These are phyloP conservation scores for zebrafish (Danio rerio) DNA, from an alignment of 2,113 vertebrate genomes.

Conservation along the genomic window DNA sequence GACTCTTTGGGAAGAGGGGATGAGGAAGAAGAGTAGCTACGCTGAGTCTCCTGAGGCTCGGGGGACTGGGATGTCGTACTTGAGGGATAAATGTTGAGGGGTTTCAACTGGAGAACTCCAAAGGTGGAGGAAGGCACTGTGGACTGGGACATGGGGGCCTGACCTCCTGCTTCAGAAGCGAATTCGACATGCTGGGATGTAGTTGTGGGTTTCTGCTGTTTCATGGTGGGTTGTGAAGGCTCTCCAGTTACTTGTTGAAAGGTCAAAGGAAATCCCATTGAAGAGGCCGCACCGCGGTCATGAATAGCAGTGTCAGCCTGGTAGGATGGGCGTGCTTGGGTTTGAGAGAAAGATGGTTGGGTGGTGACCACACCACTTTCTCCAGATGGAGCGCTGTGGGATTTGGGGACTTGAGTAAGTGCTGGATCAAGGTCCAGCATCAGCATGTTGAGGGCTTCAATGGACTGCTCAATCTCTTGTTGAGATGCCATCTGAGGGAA, in stretches of 20 bases:
- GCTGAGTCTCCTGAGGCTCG: constrained; percentile 60
- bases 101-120: constrained; percentile 72
- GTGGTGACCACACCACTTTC: constrained; percentile 80
- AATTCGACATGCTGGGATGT: constrained; percentile 40
- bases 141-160: constrained; percentile 54
- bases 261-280: constrained; percentile 52
- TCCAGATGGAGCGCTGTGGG: constrained; percentile 83
- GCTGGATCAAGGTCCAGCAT: constrained; percentile 89
- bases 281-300: constrained; percentile 46
- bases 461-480: constrained; percentile 94
- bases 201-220: constrained; percentile 55
- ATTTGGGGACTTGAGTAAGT: constrained; percentile 79
- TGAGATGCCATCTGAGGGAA: constrained; percentile 88
- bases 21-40: constrained; percentile 65
- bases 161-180: constrained; percentile 65
- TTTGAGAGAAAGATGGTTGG: constrained; percentile 80
- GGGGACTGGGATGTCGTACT: constrained; percentile 65
- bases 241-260: constrained; percentile 60
- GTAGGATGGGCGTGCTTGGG: constrained; percentile 72
- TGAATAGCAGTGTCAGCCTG: constrained; percentile 61
- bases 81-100: constrained; percentile 69
- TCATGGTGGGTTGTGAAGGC: constrained; percentile 29
- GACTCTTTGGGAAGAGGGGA: constrained; percentile 78
- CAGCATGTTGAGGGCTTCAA: constrained; percentile 92
- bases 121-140: constrained; percentile 37